These are phyloP conservation scores for Hycleus phaleratus DNA, from an alignment of 1,140 invertebrate genomes.

Conservation along the genomic window DNA sequence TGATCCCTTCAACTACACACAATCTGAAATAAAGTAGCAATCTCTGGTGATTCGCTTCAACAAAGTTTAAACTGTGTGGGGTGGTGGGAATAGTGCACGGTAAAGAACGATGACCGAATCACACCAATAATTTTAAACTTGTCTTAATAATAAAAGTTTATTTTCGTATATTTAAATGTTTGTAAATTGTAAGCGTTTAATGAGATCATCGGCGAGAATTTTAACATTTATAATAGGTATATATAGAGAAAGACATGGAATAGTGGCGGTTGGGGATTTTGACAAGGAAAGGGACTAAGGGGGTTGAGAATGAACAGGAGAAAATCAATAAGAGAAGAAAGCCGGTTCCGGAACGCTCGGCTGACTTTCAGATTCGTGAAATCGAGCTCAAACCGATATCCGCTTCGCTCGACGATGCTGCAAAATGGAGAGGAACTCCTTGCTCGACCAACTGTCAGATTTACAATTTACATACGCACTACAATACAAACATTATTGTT, in stretches of 20 bases:
- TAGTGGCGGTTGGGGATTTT: constrained; percentile 12
- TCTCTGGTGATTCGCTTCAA: constrained; percentile 9
- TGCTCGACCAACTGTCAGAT: constrained; percentile 29
- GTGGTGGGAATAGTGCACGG: background rate
- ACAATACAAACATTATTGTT: no score
- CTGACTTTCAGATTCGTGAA: constrained; percentile 43
- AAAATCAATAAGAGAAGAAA: constrained; percentile 44
- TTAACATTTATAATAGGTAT: background rate
- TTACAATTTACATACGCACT: constrained; percentile 17
- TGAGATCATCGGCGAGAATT: no score
- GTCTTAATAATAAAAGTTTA: no score
- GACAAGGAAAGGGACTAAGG: constrained; percentile 15
- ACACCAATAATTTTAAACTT: no score
- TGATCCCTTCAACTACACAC: constrained; percentile 8
- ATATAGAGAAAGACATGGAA: constrained; percentile 7
- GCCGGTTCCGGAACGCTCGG: constrained; percentile 43
- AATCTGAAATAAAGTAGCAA: constrained; percentile 10
- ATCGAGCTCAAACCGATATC: constrained; percentile 41
- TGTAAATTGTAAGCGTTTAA: no score
- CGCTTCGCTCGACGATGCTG: constrained; percentile 34
- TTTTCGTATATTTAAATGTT: no score
- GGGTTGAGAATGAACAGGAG: constrained; percentile 24
- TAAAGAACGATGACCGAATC: no score
- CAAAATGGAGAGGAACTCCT: constrained; percentile 35
- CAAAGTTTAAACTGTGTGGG: background rate